phyloP scores from a whole-genome alignment of 92 coral and sea anemone genomes.

The Epizoanthus rinbou region DNA sequence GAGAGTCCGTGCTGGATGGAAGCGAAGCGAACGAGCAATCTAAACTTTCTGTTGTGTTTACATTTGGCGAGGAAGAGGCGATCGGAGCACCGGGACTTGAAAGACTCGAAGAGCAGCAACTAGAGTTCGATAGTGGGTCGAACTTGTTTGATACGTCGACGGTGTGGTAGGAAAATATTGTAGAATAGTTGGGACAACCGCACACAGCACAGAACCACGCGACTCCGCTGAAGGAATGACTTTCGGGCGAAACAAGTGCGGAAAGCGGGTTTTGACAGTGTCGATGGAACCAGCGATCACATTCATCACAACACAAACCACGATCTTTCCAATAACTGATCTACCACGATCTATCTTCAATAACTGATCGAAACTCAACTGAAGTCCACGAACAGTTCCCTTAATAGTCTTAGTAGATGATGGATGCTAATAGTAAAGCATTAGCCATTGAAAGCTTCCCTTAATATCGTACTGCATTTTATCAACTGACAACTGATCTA shows the following conservation, averaged over 20 bases:
- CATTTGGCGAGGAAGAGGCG: conserved; percentile 34
- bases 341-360: too few relatives aligned
- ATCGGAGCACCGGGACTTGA: conserved; percentile 40
- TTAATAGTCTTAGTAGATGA: too few relatives aligned
- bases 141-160: conserved; percentile 26
- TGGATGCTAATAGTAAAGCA: too few relatives aligned
- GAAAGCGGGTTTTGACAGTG: conserved; percentile 22
- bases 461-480: too few relatives aligned
- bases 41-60: conserved; percentile 11
- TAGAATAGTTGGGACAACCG: conserved; percentile 44
- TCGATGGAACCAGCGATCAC: conserved; percentile 30
- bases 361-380: too few relatives aligned
- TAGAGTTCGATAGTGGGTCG: conserved; percentile 21
- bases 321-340: conserved; percentile 9
- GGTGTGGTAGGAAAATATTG: conserved; percentile 40
- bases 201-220: conserved; percentile 35
- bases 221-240: conserved; percentile 11
- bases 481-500: too few relatives aligned
- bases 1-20: conserved; percentile 27
- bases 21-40: conserved; percentile 9
- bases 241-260: conserved; percentile 4
- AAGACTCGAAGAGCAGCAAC: conserved; percentile 22
- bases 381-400: too few relatives aligned
- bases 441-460: too few relatives aligned
- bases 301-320: conserved; percentile 35